Conservation (phyloP, 2,113 vertebrate species). For the Lanius ludovicianus region DNA sequence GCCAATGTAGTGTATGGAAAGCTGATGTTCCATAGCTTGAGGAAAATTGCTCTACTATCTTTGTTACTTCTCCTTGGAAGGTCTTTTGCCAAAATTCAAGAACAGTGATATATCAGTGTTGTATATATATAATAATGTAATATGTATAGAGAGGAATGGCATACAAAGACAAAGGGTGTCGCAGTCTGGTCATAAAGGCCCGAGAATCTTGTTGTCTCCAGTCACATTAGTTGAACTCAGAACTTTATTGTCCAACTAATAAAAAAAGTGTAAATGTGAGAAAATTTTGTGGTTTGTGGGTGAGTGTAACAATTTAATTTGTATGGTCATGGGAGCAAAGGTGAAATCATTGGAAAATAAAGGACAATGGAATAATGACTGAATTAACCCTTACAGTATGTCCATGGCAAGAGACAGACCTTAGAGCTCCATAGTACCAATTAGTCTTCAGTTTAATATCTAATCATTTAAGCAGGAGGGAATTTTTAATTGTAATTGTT, state of each 20-base stretch:
- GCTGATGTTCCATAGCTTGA: not conserved
- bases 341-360: not conserved
- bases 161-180: not conserved
- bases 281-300: not conserved
- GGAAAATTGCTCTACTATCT: not conserved
- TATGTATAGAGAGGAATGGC: not conserved
- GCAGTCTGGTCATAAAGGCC: not conserved
- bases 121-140: too few relatives aligned
- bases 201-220: not conserved
- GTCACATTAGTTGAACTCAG: not conserved
- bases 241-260: not conserved
- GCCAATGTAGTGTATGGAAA: not conserved
- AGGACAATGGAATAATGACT: not conserved
- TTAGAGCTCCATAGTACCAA: not conserved
- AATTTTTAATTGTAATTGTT: not conserved
- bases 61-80: not conserved
- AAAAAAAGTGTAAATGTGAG: not conserved
- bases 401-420: not conserved
- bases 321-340: not conserved
- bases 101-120: too few relatives aligned
- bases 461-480: not conserved
- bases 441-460: not conserved
- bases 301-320: accelerated
- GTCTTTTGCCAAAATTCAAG: not conserved
- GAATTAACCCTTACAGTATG: not conserved